These are phyloP conservation scores for Mamestra configurata DNA, from an alignment of 1,140 invertebrate species.

Conservation along the genomic window DNA sequence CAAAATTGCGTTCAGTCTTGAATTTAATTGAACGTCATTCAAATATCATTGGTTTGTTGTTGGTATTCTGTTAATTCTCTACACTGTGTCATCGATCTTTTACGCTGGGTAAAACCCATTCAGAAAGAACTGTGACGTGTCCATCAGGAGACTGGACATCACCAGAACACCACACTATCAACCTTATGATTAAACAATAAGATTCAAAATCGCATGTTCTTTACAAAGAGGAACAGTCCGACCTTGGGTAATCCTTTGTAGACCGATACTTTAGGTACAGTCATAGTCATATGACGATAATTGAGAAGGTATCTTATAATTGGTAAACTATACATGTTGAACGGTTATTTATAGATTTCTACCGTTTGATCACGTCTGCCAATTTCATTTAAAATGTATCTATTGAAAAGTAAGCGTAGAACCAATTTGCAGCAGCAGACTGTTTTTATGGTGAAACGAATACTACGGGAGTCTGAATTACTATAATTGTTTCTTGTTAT, in stretches of 20 bases:
- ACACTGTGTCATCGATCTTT: background rate
- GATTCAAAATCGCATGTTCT: background rate
- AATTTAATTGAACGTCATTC: background rate
- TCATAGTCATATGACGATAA: conserved; percentile 17
- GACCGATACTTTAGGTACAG: conserved; percentile 34
- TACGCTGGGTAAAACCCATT: conserved; percentile 40
- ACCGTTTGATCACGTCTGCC: background rate
- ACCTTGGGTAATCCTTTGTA: conserved; percentile 45
- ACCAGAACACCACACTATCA: background rate
- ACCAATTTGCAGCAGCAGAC: background rate
- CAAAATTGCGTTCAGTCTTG: no score
- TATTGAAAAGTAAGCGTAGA: conserved; percentile 30
- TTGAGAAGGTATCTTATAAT: background rate
- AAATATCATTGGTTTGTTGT: background rate
- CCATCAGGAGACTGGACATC: conserved; percentile 17
- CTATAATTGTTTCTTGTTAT: background rate
- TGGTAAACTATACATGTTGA: background rate
- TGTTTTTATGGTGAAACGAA: background rate
- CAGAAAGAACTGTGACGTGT: conserved; percentile 40
- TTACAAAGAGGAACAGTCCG: background rate
- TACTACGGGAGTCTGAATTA: background rate
- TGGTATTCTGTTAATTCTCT: background rate
- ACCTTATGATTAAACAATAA: background rate
- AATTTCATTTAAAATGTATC: background rate
- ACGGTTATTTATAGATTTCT: conserved; percentile 5